Evolutionary conservation across 2,113 vertebrate genomes (phyloP).

Genomic region (Chascanopsetta lugubris): DNA sequence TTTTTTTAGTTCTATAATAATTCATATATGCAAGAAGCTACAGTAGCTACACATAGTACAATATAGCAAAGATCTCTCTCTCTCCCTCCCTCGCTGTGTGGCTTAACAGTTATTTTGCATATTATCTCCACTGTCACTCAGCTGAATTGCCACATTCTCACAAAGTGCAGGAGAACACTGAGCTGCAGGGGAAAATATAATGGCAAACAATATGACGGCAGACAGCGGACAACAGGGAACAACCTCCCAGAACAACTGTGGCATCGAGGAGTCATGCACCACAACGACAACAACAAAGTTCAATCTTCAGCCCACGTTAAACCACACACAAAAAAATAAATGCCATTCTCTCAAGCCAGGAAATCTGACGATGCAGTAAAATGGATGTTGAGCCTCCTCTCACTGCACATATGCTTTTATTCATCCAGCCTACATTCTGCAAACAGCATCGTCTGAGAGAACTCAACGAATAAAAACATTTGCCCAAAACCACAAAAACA

Average conservation of each 20-base stretch:
- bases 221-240: constrained; percentile 28
- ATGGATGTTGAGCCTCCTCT: not conserved
- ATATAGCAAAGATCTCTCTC: no score
- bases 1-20: no score
- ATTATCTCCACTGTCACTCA: constrained; percentile 52
- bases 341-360: constrained; percentile 20
- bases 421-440: constrained; percentile 43
- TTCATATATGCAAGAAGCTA: not conserved
- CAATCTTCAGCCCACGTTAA: constrained; percentile 32
- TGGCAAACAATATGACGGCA: constrained; percentile 46
- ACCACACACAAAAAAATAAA: constrained; percentile 18
- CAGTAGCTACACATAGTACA: no score
- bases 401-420: no score
- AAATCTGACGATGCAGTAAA: constrained; percentile 10
- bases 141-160: constrained; percentile 50
- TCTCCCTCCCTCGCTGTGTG: constrained; percentile 21
- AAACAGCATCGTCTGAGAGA: not conserved
- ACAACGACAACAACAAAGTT: not conserved
- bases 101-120: constrained; percentile 55
- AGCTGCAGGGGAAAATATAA: constrained; percentile 49
- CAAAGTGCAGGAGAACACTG: constrained; percentile 34
- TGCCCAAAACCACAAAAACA: constrained; percentile 5
- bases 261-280: constrained; percentile 9
- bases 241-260: constrained; percentile 6
- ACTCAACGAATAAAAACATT: constrained; percentile 10